These are phyloP conservation scores for Pocillopora damicornis DNA, from an alignment of 64 coral and sea anemone genomes.

Conservation along the genomic window DNA sequence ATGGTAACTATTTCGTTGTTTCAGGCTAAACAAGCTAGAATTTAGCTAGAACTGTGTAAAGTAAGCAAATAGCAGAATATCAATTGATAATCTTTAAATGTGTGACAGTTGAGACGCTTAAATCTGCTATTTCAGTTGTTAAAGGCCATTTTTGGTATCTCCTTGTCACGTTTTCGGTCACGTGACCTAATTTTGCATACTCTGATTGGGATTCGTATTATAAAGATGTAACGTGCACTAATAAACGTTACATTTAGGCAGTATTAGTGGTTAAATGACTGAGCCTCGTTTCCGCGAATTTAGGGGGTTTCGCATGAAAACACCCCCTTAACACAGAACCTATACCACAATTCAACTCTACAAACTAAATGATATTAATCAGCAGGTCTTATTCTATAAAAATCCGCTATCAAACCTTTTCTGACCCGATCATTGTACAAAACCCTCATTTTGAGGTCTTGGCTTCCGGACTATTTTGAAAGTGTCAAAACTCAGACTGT, in stretches of 20 bases:
- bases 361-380: conserved; percentile 40
- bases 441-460: too few species aligned
- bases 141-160: conserved; percentile 12
- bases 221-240: neutral
- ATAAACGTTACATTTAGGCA: conserved; percentile 23
- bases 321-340: conserved; percentile 25
- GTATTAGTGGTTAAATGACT: conserved; percentile 1
- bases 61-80: conserved; percentile 40
- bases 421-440: too few species aligned
- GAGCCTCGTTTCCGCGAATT: conserved; percentile 31
- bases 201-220: neutral
- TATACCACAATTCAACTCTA: conserved; percentile 51
- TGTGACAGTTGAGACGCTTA: neutral
- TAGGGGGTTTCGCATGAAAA: conserved; percentile 6
- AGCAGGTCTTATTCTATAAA: neutral
- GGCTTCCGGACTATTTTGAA: too few species aligned
- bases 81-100: conserved; percentile 15
- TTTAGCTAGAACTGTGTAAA: conserved; percentile 10
- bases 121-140: neutral
- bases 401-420: too few species aligned
- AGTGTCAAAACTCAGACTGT: too few species aligned
- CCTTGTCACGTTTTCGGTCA: conserved; percentile 14
- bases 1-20: conserved; percentile 22
- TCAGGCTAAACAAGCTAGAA: neutral
- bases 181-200: conserved; percentile 2